These are phyloP conservation scores for Hycleus cichorii DNA, from an alignment of 1,140 invertebrate species.

Conservation along the genomic window DNA sequence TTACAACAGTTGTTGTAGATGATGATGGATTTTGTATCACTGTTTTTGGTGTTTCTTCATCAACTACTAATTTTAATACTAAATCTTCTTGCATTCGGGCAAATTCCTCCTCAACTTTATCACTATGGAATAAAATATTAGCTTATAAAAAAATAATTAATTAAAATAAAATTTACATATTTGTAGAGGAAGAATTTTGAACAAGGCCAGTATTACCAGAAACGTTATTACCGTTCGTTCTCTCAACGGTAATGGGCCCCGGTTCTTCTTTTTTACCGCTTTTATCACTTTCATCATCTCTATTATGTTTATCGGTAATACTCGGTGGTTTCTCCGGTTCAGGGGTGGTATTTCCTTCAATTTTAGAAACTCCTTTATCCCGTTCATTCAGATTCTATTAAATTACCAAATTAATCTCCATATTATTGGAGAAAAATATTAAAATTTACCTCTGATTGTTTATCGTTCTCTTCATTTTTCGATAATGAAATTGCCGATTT, in stretches of 20 bases:
- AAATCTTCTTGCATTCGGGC: conserved; percentile 64
- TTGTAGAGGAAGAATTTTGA: conserved; percentile 2
- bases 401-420: background rate
- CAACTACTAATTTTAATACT: conserved; percentile 66
- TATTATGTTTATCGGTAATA: background rate
- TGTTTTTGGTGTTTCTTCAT: conserved; percentile 50
- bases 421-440: background rate
- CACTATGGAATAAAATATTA: too few species aligned
- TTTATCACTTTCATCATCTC: conserved; percentile 5
- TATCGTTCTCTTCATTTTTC: conserved; percentile 12
- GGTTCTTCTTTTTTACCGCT: conserved; percentile 4
- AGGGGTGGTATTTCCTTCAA: background rate
- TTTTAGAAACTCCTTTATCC: background rate
- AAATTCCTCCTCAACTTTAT: conserved; percentile 46
- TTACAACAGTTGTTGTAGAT: conserved; percentile 25
- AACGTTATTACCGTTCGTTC: conserved; percentile 4
- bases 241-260: too few species aligned
- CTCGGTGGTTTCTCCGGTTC: background rate
- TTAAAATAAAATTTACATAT: conserved; percentile 7
- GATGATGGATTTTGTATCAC: conserved; percentile 27
- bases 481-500: conserved; percentile 35
- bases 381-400: background rate
- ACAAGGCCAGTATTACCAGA: background rate
- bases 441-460: conserved; percentile 17
- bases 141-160: too few species aligned